Conservation (phyloP, 2,888 invertebrate genomes). For the Habroteleia sp. region DNA sequence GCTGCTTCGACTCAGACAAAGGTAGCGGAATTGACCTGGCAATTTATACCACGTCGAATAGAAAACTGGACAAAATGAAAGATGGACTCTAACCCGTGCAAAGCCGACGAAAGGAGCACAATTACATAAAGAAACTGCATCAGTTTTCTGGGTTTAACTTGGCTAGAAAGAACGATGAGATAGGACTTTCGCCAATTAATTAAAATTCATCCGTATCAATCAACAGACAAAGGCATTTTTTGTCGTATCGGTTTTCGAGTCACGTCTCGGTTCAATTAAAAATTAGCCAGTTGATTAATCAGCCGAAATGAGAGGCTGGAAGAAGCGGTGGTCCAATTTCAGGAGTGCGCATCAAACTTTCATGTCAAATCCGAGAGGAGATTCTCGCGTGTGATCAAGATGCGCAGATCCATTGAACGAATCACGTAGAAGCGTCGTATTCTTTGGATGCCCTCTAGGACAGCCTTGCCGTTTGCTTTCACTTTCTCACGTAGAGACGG, state of each 20-base stretch:
- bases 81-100: slow-evolving; percentile 18
- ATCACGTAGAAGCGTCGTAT: slow-evolving; percentile 40
- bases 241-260: slow-evolving; percentile 5
- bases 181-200: slow-evolving; percentile 54
- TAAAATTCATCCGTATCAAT: slow-evolving; percentile 48
- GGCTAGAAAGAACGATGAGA: too few species aligned
- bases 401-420: slow-evolving; percentile 50
- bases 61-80: slow-evolving; percentile 16
- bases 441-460: slow-evolving; percentile 54
- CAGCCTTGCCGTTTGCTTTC: slow-evolving; percentile 64
- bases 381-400: slow-evolving; percentile 45
- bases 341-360: slow-evolving; percentile 20
- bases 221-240: slow-evolving; percentile 22
- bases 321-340: slow-evolving; percentile 29
- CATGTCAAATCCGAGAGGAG: slow-evolving; percentile 35
- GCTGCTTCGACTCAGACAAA: too few species aligned
- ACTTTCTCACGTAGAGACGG: slow-evolving; percentile 64
- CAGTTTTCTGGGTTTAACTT: too few species aligned
- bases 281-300: slow-evolving; percentile 8
- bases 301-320: background rate
- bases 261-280: background rate
- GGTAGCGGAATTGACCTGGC: too few species aligned
- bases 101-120: slow-evolving; percentile 31
- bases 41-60: background rate
- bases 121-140: slow-evolving; percentile 44